Base-by-base conservation (phyloP, 2,113 vertebrate species). In the Corvus hawaiiensis region DNA sequence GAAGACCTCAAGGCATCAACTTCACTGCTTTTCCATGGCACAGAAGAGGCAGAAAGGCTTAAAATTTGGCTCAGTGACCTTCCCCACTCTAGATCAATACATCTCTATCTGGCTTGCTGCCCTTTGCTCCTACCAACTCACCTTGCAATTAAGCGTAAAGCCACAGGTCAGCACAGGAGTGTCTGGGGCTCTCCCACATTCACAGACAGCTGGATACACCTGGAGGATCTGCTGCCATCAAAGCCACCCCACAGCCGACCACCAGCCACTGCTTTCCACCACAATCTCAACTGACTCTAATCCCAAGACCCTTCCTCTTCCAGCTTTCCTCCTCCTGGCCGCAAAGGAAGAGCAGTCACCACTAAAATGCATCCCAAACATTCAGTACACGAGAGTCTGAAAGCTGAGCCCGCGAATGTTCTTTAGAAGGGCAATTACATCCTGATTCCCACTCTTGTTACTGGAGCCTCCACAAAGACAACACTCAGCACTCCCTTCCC, bases 181-280 rank as follows among this genome's bases (percentile, higher is more conserved):
- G 44, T 41, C 51, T 19, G 17, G 35, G 75, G 28, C 39, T n/a
- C 43, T 84, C 23, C 41, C 22, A 27, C 2, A 0, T 7, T 1
- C 3, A 54, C 20, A 72, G 26, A 41, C 1, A 1, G 23, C 23
- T 41, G 52, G 33, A 41, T 6, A n/a, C 3, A 2, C 12, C 56
- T 6, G 0, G 9, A 43, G 11, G 23, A 18, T 48, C 73, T 64
- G 66, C 46, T 90, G 37, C 59, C 83, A 74, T 39, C 83, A 89
- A 76, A 69, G 11, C 41, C 72, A 54, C 21, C 52, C 6, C 0
- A 13, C 0, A 0, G 39, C 32, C 0, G 0, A 28, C 32, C 71
- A 58, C 22, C 66, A 59, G 26, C 49, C 61, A 13, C 66, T 24
- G 51, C 58, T n/a, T 37, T 41, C 58, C 49, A 49, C 24, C 67